Evolutionary conservation across 2,113 vertebrate genomes (phyloP).

Genomic region (Irena cyanogastra): DNA sequence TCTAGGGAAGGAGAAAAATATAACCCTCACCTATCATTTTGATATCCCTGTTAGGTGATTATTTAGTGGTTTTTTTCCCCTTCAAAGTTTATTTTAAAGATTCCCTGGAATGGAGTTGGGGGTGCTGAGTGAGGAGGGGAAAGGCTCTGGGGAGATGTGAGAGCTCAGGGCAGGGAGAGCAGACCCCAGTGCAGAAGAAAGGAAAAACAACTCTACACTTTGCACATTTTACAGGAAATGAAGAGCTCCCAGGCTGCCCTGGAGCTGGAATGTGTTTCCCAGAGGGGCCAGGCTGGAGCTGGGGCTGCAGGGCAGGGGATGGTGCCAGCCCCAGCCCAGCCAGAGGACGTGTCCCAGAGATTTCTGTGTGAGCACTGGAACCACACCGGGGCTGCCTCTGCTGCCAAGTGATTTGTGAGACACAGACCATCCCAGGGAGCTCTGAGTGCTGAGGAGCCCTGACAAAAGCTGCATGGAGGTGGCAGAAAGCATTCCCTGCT

Average conservation of each 20-base stretch:
- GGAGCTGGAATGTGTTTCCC: neutral
- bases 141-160: neutral
- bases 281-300: neutral
- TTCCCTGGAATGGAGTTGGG: neutral
- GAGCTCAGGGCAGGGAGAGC: neutral
- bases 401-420: neutral
- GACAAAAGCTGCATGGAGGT: neutral
- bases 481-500: neutral
- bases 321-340: neutral
- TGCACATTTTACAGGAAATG: neutral
- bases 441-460: neutral
- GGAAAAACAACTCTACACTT: rapidly evolving
- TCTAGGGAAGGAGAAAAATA: neutral
- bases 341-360: neutral
- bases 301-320: neutral
- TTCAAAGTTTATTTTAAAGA: neutral
- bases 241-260: neutral
- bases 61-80: neutral
- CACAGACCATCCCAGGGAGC: neutral
- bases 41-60: neutral
- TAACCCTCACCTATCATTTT: neutral
- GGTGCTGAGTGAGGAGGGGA: neutral
- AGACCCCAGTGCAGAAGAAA: neutral
- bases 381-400: neutral
- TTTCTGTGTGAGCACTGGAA: neutral